Conservation (phyloP, 2,113 vertebrate genomes). For the Archilochus colubris region DNA sequence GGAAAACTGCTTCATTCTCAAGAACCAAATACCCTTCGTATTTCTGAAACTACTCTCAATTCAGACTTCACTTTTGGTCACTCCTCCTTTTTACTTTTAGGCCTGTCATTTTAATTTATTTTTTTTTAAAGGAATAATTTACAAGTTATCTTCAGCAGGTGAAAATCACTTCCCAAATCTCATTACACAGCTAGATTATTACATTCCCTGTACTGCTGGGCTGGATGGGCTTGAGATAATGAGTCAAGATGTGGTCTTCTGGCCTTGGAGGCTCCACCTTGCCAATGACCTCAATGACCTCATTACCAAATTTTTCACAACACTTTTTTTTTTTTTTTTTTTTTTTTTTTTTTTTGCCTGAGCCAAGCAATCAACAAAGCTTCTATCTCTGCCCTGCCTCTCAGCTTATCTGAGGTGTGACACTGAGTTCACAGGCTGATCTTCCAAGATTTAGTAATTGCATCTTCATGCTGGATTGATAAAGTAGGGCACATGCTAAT, state of each 20-base stretch:
- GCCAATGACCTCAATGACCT: background rate
- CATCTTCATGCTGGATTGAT: background rate
- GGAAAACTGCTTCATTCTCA: background rate
- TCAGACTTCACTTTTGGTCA: no score
- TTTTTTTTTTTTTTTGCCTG: background rate
- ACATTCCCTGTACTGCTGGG: background rate
- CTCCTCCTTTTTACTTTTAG: background rate
- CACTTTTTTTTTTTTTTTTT: background rate
- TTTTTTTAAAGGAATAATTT: background rate
- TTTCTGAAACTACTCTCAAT: no score
- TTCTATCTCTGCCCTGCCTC: background rate
- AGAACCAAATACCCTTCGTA: background rate
- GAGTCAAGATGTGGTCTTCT: background rate
- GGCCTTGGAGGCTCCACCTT: background rate
- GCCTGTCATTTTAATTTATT: no score
- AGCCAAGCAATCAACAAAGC: background rate
- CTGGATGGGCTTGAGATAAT: background rate
- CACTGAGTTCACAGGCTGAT: background rate
- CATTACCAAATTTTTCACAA: slow-evolving; percentile 3
- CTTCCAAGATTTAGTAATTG: background rate
- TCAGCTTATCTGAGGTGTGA: background rate
- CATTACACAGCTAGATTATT: background rate
- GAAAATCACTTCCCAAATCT: background rate
- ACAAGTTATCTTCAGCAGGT: background rate
- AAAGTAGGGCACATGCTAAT: background rate